phyloP scores from a whole-genome alignment of 2,113 vertebrate genomes.

The Coreoperca whiteheadi region DNA sequence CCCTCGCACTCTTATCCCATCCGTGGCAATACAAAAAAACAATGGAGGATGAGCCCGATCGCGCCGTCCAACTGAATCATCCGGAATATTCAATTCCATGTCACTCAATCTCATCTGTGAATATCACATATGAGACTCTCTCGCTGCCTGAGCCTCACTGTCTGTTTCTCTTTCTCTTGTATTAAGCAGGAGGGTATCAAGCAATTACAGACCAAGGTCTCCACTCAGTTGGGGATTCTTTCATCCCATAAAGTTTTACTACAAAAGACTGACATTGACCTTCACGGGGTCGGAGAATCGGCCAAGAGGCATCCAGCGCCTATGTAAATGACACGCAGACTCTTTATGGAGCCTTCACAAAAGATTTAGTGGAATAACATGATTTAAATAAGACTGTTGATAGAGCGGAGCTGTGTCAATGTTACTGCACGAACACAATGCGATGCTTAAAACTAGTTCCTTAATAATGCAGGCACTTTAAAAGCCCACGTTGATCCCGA shows the following conservation, averaged over 20 bases:
- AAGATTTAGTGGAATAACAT: constrained; percentile 57
- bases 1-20: constrained; percentile 57
- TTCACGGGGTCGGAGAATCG: constrained; percentile 62
- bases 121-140: constrained; percentile 51
- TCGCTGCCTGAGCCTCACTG: background rate
- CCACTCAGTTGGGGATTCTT: constrained; percentile 63
- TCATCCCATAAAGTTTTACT: constrained; percentile 78
- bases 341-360: constrained; percentile 63
- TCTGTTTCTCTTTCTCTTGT: constrained; percentile 42
- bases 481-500: accelerated
- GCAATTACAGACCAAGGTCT: constrained; percentile 75
- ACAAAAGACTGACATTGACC: constrained; percentile 66
- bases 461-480: background rate
- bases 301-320: constrained; percentile 43
- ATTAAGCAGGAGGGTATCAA: constrained; percentile 64
- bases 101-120: constrained; percentile 56
- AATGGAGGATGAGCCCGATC: constrained; percentile 50
- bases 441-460: background rate
- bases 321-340: constrained; percentile 45
- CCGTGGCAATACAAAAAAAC: constrained; percentile 50
- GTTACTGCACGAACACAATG: background rate
- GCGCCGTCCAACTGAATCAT: constrained; percentile 34
- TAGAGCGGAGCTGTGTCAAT: constrained; percentile 21
- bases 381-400: constrained; percentile 49
- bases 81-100: constrained; percentile 44